Evolutionary conservation across 2,113 vertebrate genomes (phyloP), one percentile per base, ranked within the genome.

Genomic region (Tursiops truncatus): DNA sequence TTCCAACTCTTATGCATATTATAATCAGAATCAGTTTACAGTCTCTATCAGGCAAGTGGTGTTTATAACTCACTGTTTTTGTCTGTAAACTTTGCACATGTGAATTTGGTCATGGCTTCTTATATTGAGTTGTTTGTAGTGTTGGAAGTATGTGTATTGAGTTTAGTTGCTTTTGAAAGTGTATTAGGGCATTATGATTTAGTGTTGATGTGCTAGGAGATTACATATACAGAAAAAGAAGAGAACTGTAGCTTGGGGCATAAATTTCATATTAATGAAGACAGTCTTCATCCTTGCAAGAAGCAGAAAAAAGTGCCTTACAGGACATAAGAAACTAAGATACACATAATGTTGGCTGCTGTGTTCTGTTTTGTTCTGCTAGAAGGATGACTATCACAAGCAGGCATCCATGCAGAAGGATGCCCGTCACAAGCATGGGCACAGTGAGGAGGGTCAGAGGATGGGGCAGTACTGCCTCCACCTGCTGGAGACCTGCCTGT

Each of bases 391-490:
- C 8, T 56, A 1, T 36, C 23, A 25, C 3, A 2, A 60, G 25
- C 4, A 0, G 56, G 56, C 60, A 26, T 11, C 8, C 28, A 25
- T 41, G 25, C 12, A 31, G 17, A 83, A 88, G 5, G 26, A 36
- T 11, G 56, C 56, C 20, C 47, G 1, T 41, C 36, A 36, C 8
- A 4, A 65, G 26, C 8, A 1, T 53, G 5, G 20, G 2, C 47
- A 38, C n/a, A 41, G 1, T 53, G 33, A 74, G 14, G 14, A 31
- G 3, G 14, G 0, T 1, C 12, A 44, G 23, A 33, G 26, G 20
- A 33, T 7, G n/a, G 38, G 28, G 15, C 7, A 20, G 28, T 7
- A 2, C 0, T 6, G 1, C 41, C 1, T 83, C 2, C 3, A 17
- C 33, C 81, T 56, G 23, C 23, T 23, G 21, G 18, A 28, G 1